Conservation (phyloP, 2,797 vertebrate genomes). For the Oceanodroma leucorhoa region DNA sequence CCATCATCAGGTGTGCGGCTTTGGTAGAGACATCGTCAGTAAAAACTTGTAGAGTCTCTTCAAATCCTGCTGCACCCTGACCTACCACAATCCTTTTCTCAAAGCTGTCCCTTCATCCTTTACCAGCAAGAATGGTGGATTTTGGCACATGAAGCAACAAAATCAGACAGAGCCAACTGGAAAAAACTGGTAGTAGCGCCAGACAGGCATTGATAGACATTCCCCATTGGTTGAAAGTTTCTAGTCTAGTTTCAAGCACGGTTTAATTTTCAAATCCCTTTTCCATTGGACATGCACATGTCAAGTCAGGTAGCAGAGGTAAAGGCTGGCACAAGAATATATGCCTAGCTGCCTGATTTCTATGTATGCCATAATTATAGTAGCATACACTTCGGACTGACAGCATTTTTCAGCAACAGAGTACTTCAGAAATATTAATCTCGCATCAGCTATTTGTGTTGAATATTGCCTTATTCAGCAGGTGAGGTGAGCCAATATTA, state of each 20-base stretch:
- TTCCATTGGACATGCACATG: neutral
- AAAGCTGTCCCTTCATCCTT: neutral
- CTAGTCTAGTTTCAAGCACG: constrained; percentile 12
- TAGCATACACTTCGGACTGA: neutral
- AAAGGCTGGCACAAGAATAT: neutral
- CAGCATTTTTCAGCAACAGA: neutral
- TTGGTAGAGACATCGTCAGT: fast-evolving
- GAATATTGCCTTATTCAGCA: constrained; percentile 18
- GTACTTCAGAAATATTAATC: constrained; percentile 7
- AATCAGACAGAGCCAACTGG: neutral
- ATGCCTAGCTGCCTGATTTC: neutral
- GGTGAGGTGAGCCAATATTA: neutral
- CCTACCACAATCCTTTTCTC: neutral
- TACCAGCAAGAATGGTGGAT: neutral
- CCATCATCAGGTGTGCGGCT: neutral
- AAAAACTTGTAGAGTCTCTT: neutral
- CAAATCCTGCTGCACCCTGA: neutral
- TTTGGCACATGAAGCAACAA: neutral
- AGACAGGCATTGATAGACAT: neutral
- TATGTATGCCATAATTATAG: neutral
- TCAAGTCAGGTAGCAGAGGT: neutral
- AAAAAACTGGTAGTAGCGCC: neutral
- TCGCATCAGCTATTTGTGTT: neutral
- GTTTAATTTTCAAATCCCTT: neutral
- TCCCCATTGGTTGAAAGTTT: neutral